Conservation (phyloP, 2,888 invertebrate genomes). For the Rhyacophila evoluta region DNA sequence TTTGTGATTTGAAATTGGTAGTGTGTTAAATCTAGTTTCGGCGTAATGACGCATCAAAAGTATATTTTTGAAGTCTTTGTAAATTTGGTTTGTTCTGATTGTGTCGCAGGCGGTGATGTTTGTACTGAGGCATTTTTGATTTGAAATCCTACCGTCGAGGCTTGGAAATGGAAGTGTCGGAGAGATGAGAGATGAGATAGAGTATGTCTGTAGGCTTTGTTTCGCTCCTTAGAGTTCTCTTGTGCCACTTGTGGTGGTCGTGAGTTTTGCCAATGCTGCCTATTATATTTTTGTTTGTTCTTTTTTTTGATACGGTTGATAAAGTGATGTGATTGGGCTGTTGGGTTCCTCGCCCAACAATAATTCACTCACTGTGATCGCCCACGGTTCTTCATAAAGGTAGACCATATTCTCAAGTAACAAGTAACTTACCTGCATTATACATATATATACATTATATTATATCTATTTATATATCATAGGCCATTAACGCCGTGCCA, state of each 20-base stretch:
- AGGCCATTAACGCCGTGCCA: conserved; percentile 49
- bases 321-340: conserved; percentile 54
- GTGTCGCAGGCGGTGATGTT: conserved; percentile 16
- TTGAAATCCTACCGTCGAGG: conserved; percentile 19
- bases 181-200: not conserved
- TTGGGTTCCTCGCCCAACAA: conserved; percentile 39
- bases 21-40: no score
- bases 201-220: conserved; percentile 33
- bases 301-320: conserved; percentile 54
- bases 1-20: no score
- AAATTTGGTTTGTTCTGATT: not conserved
- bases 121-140: conserved; percentile 17
- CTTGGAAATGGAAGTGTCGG: conserved; percentile 35
- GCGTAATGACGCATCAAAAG: not conserved
- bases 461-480: conserved; percentile 39
- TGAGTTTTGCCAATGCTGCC: conserved; percentile 41
- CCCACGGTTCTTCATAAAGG: conserved; percentile 52
- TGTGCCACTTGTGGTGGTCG: not conserved
- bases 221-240: conserved; percentile 34
- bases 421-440: conserved; percentile 55
- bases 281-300: conserved; percentile 54
- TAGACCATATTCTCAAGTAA: conserved; percentile 54
- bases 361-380: conserved; percentile 50
- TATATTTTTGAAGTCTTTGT: not conserved
- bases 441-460: conserved; percentile 45